phyloP scores from a whole-genome alignment of 2,113 vertebrate genomes.

The Fukomys damarensis region DNA sequence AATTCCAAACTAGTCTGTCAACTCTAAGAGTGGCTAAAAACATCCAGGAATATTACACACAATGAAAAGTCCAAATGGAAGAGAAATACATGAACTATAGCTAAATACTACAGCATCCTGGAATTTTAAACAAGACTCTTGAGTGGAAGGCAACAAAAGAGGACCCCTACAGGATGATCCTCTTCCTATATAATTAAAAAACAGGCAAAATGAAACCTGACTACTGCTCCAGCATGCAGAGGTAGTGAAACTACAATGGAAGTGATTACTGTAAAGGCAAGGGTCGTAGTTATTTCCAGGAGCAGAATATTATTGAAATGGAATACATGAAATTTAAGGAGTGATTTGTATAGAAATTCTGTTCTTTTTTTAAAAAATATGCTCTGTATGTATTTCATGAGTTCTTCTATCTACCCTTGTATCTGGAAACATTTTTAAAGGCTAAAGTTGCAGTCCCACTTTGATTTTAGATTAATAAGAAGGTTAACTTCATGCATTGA shows the following conservation, averaged over 20 bases:
- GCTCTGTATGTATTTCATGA: not conserved
- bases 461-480: constrained; percentile 9
- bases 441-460: not conserved
- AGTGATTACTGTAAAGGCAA: not conserved
- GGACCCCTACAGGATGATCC: not conserved
- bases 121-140: not conserved
- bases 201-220: not conserved
- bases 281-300: not conserved
- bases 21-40: not conserved
- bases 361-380: not conserved
- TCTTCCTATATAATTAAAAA: not conserved
- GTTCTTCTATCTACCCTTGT: not conserved
- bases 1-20: not conserved
- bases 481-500: not conserved
- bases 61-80: not conserved
- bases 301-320: not conserved
- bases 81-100: not conserved
- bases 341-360: not conserved
- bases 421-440: not conserved
- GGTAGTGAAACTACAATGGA: not conserved
- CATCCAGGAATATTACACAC: not conserved
- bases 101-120: not conserved
- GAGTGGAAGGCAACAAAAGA: not conserved
- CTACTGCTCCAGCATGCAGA: not conserved
- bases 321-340: accelerated